These are phyloP conservation scores for Steinernema khuongi DNA, from an alignment of 1,140 invertebrate genomes.

Conservation along the genomic window DNA sequence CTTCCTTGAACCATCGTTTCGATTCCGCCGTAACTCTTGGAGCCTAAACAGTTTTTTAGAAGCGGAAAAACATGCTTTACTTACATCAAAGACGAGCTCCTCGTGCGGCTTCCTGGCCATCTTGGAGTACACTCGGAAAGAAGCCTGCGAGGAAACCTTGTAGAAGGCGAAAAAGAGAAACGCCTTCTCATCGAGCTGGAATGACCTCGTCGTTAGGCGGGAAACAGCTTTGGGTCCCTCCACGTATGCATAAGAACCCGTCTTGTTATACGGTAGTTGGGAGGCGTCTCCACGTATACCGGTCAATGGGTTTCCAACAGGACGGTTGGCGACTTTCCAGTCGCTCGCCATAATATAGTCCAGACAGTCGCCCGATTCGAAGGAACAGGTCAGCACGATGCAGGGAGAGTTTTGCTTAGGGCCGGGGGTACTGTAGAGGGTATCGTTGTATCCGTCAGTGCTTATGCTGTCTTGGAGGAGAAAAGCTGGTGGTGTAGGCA, in stretches of 20 bases:
- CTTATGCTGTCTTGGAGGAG: not conserved
- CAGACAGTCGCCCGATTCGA: conserved; percentile 1
- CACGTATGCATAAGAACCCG: conserved; percentile 40
- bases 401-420: not conserved
- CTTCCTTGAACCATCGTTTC: conserved; percentile 49
- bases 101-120: conserved; percentile 27
- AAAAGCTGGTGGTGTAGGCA: not conserved
- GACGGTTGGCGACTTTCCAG: conserved; percentile 32
- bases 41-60: conserved; percentile 26
- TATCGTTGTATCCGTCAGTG: not conserved
- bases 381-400: not conserved
- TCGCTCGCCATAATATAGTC: conserved; percentile 31
- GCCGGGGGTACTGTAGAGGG: not conserved
- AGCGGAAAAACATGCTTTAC: not conserved
- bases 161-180: conserved; percentile 47
- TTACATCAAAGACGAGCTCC: conserved; percentile 33
- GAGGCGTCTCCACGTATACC: conserved; percentile 48
- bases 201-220: conserved; percentile 40
- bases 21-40: conserved; percentile 36
- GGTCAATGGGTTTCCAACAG: conserved; percentile 43
- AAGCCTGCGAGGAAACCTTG: conserved; percentile 32
- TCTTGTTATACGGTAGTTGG: conserved; percentile 39
- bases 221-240: conserved; percentile 31
- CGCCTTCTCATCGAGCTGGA: conserved; percentile 38
- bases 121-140: conserved; percentile 37